Evolutionary conservation across 1,140 invertebrate species (phyloP).

Genomic region (Brachionus calyciflorus): DNA sequence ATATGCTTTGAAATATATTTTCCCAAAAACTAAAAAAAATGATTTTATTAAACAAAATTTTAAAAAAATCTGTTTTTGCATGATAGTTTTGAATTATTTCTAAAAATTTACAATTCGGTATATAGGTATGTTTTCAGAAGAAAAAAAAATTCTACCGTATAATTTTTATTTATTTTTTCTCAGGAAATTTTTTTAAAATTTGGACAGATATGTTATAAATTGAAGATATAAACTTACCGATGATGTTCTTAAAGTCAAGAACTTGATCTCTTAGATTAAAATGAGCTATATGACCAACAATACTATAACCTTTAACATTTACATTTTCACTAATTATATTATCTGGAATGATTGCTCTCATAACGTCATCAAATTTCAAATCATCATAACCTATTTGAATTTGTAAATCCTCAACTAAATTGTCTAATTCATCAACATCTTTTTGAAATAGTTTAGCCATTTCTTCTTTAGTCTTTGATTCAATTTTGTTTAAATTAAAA

Average conservation of each 20-base stretch:
- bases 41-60: no score
- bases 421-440: not conserved
- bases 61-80: no score
- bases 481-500: constrained; percentile 1
- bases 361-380: constrained; percentile 72
- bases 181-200: no score
- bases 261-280: constrained; percentile 81
- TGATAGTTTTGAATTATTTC: no score
- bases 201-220: no score
- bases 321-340: constrained; percentile 64
- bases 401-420: constrained; percentile 51
- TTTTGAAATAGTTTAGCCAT: not conserved
- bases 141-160: no score
- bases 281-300: constrained; percentile 89
- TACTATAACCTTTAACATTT: constrained; percentile 73
- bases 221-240: no score
- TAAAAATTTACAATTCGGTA: no score
- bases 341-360: constrained; percentile 77
- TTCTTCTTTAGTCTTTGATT: not conserved
- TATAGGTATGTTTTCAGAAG: no score
- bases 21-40: no score
- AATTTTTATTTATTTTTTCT: no score
- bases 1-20: no score
- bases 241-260: constrained; percentile 76
- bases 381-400: constrained; percentile 77